Percentiles rank a stretch among this genome's conserved stretches.
These are phyloP conservation scores for Drosophila prosaltans DNA, from an alignment of 1,140 invertebrate species.

Conservation along the genomic window DNA sequence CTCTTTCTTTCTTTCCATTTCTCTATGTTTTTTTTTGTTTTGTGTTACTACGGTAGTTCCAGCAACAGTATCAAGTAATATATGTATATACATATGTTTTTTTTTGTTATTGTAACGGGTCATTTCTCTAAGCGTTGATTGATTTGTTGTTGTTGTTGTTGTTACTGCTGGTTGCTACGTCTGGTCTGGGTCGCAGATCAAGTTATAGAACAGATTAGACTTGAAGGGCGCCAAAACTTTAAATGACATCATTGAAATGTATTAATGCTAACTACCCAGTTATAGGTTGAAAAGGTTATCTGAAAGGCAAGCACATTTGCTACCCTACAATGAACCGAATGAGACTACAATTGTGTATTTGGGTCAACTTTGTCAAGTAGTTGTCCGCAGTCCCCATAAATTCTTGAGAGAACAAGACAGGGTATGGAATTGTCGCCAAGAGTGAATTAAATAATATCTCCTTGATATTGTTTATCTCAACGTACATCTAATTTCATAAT, in stretches of 20 bases:
- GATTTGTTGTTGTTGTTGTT: constrained; percentile 21
- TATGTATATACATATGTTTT: not conserved
- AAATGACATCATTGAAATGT: constrained; percentile 38
- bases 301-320: not conserved
- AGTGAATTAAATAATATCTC: too few relatives aligned
- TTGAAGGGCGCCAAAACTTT: constrained; percentile 37
- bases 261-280: constrained; percentile 5
- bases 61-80: constrained; percentile 38
- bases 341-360: not conserved
- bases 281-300: constrained; percentile 7
- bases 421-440: too few relatives aligned
- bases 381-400: too few relatives aligned
- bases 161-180: constrained; percentile 6
- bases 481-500: not conserved
- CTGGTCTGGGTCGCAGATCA: constrained; percentile 3
- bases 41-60: constrained; percentile 33
- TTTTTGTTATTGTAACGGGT: constrained; percentile 4
- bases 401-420: too few relatives aligned
- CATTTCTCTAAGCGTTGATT: constrained; percentile 9
- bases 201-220: constrained; percentile 26
- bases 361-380: not conserved
- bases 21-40: constrained; percentile 32
- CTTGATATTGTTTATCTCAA: not conserved
- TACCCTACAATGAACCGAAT: not conserved
- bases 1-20: constrained; percentile 39